Conservation (phyloP, 2,797 vertebrate species). For the Falco novaeseelandiae region DNA sequence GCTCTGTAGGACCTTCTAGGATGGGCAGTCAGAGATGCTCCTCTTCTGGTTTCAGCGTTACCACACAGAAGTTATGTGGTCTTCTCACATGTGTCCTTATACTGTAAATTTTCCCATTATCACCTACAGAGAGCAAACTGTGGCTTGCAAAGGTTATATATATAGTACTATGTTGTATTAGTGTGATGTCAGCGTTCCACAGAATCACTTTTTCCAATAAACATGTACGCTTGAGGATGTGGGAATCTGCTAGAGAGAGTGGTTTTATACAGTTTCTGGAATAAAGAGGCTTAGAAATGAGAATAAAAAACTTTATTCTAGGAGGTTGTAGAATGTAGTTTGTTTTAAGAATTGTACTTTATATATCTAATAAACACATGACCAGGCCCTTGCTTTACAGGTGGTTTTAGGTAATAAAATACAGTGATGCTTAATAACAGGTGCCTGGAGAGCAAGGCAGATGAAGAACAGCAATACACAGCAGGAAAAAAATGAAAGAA, state of each 20-base stretch:
- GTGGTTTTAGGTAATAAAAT: background rate
- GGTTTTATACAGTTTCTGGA: background rate
- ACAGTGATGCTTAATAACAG: background rate
- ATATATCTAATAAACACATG: background rate
- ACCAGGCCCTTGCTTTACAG: background rate
- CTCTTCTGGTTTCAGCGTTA: background rate
- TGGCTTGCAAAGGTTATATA: background rate
- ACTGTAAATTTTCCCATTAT: background rate
- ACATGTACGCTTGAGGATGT: background rate
- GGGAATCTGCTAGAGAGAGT: background rate
- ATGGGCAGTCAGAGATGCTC: background rate
- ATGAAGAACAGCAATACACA: background rate
- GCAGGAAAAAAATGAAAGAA: background rate
- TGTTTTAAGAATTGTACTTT: background rate
- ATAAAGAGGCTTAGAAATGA: background rate
- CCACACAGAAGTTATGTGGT: background rate
- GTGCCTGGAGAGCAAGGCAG: background rate
- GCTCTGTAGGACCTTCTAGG: background rate
- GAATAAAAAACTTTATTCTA: background rate
- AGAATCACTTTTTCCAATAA: constrained; percentile 43
- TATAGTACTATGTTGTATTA: background rate
- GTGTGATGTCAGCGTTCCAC: background rate
- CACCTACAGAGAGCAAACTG: background rate
- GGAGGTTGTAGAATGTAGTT: background rate
- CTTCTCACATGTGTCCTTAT: background rate